These are phyloP conservation scores for Molorchus minor DNA, from an alignment of 2,888 invertebrate species.

Conservation along the genomic window DNA sequence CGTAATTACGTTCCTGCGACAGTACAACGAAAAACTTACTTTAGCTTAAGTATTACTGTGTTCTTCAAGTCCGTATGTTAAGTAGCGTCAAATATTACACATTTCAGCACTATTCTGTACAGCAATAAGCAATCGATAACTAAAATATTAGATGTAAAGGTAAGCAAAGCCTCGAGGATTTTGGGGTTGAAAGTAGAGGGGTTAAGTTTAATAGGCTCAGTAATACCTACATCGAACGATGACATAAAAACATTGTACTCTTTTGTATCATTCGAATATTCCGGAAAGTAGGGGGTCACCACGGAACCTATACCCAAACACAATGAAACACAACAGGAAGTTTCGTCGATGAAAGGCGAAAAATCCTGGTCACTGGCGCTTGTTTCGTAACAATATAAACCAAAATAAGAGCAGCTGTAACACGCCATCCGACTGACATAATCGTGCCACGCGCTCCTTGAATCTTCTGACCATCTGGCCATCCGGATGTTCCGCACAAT, in stretches of 20 bases:
- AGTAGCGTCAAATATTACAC: neutral
- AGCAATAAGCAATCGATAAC: too few relatives aligned
- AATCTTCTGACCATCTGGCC: neutral
- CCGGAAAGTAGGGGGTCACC: neutral
- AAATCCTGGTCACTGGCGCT: constrained; percentile 1
- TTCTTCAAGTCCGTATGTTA: neutral
- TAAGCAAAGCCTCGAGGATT: too few relatives aligned
- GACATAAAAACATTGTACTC: too few relatives aligned
- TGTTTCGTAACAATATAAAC: neutral
- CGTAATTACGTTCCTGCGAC: constrained; percentile 10
- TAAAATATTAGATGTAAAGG: too few relatives aligned
- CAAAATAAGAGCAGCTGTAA: constrained; percentile 5
- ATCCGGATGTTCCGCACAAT: too few relatives aligned
- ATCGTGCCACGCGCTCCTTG: neutral
- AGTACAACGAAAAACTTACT: neutral
- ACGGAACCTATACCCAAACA: neutral
- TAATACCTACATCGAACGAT: too few relatives aligned
- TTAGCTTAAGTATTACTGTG: neutral
- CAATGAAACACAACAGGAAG: neutral
- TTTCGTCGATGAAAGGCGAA: neutral
- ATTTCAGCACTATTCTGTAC: neutral
- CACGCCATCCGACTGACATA: neutral
- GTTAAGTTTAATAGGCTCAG: too few relatives aligned
- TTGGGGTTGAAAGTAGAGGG: too few relatives aligned
- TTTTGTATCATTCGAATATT: neutral